Conservation (phyloP, 2,797 vertebrate species). For the Hozukius guyotensis region DNA sequence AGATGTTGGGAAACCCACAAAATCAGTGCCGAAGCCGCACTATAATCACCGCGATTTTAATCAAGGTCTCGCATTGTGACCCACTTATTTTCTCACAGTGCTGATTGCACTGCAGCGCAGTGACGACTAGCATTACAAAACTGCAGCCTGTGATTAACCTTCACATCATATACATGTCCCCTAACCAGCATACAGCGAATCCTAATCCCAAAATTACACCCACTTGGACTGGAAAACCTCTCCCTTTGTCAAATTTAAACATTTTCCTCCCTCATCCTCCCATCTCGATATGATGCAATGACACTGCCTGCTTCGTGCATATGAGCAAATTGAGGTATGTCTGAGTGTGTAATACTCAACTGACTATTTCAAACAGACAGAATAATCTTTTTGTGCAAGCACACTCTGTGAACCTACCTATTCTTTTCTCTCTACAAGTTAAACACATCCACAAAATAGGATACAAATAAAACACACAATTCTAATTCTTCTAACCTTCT, state of each 20-base stretch:
- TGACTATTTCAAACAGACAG: constrained; percentile 25
- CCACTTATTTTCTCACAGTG: constrained; percentile 80
- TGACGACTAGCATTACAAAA: constrained; percentile 76
- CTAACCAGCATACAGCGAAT: constrained; percentile 69
- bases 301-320: constrained; percentile 36
- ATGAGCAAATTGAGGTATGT: constrained; percentile 35
- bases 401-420: background rate
- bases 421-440: background rate
- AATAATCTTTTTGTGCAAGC: constrained; percentile 21
- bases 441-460: constrained; percentile 15
- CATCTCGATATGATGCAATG: constrained; percentile 39
- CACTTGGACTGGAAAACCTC: constrained; percentile 68
- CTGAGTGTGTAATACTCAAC: constrained; percentile 18
- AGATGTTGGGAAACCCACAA: constrained; percentile 83
- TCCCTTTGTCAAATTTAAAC: constrained; percentile 70
- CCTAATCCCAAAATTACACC: constrained; percentile 82
- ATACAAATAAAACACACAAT: constrained; percentile 5
- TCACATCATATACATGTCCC: constrained; percentile 80
- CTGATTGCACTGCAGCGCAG: constrained; percentile 81
- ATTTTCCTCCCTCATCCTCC: constrained; percentile 57
- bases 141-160: constrained; percentile 83
- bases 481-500: constrained; percentile 33
- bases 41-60: constrained; percentile 85
- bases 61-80: constrained; percentile 82
- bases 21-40: constrained; percentile 79